Percentiles rank a stretch among this genome's conserved stretches.
phyloP scores from a whole-genome alignment of 2,797 vertebrate genomes.

The Rhabdophis nuchalis region DNA sequence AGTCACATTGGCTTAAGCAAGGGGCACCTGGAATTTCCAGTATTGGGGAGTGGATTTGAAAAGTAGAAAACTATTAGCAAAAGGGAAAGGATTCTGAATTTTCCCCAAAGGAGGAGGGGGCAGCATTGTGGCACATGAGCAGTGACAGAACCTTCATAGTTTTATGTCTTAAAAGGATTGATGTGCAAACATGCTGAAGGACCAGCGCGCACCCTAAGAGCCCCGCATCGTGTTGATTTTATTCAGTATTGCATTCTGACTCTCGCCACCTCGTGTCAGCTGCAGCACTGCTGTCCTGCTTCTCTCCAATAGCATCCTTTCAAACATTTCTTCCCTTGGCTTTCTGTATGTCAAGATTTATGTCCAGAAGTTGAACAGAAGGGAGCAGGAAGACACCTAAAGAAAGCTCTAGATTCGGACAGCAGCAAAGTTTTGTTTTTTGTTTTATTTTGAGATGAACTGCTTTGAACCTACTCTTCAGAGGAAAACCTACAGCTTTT shows the following conservation, averaged over 20 bases:
- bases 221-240: neutral
- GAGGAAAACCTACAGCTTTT: conserved; percentile 56
- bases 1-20: neutral
- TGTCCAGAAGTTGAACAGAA: neutral
- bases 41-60: neutral
- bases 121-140: conserved; percentile 73
- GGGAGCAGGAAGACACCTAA: neutral
- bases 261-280: neutral
- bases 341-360: neutral
- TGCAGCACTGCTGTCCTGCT: neutral
- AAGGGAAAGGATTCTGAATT: conserved; percentile 7
- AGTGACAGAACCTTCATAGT: neutral
- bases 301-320: neutral
- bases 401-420: conserved; percentile 49
- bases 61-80: neutral
- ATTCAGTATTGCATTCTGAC: neutral
- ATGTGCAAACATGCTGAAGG: neutral
- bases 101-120: conserved; percentile 59
- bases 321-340: neutral
- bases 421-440: conserved; percentile 62
- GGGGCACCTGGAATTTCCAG: neutral
- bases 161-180: neutral
- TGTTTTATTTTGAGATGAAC: conserved; percentile 22
- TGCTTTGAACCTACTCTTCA: conserved; percentile 57
- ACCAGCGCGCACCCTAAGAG: neutral